These are phyloP conservation scores for Sarcophaga subvicina DNA, from an alignment of 2,888 invertebrate species.

Conservation along the genomic window DNA sequence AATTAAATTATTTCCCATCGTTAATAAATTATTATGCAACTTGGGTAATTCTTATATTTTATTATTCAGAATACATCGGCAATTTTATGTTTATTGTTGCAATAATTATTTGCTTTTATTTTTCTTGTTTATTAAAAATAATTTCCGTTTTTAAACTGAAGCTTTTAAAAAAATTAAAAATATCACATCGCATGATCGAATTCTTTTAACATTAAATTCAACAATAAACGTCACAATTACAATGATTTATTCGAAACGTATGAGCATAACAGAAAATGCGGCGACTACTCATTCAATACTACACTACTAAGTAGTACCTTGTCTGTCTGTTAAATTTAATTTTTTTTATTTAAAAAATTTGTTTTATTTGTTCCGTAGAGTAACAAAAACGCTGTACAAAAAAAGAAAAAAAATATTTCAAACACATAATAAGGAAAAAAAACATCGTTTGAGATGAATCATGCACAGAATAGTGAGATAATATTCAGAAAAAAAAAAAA, in stretches of 20 bases:
- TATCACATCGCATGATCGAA: neutral
- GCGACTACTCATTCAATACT: conserved; percentile 1
- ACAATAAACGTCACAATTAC: conserved; percentile 24
- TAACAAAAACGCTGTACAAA: neutral
- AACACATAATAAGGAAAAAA: conserved; percentile 59
- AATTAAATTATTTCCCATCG: no score
- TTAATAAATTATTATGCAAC: no score
- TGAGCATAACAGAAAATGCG: conserved; percentile 3
- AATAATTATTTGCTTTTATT: no score
- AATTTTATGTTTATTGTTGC: no score
- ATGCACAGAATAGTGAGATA: conserved; percentile 49
- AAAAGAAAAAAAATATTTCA: conserved; percentile 29
- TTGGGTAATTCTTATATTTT: no score
- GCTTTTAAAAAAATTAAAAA: no score
- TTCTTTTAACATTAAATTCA: conserved; percentile 16
- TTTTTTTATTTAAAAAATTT: conserved; percentile 6
- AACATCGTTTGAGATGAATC: conserved; percentile 46
- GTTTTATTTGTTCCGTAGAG: conserved; percentile 51
- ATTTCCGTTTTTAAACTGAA: no score
- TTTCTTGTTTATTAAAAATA: no score
- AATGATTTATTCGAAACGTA: conserved; percentile 29
- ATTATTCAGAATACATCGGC: no score
- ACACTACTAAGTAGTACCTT: conserved; percentile 4
- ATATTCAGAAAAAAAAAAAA: neutral
- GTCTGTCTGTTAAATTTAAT: conserved; percentile 14